A percentile compares a stretch with the other conserved stretches of the same genome.
Conservation (phyloP, 2,888 invertebrate genomes). For the Melanchra persicariae region DNA sequence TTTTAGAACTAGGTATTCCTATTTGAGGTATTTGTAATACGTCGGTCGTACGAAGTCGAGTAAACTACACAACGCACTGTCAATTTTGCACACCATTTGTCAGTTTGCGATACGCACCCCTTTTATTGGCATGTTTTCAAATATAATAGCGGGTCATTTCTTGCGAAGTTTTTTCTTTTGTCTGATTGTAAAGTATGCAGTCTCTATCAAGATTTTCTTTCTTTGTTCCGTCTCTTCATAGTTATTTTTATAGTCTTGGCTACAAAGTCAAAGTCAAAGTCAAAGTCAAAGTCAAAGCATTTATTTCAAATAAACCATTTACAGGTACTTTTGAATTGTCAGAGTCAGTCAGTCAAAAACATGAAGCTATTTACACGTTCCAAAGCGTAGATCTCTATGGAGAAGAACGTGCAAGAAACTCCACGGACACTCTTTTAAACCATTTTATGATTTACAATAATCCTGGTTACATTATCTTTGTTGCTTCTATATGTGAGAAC, state of each 20-base stretch:
- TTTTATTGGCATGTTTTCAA: constrained; percentile 51
- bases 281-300: too few species aligned
- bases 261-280: too few species aligned
- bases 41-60: background rate
- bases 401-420: too few species aligned
- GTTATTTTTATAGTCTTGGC: constrained; percentile 57
- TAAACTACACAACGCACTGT: constrained; percentile 14
- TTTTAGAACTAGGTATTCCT: background rate
- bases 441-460: too few species aligned
- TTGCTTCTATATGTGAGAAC: too few species aligned
- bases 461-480: too few species aligned
- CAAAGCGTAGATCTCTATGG: too few species aligned
- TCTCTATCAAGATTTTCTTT: constrained; percentile 17
- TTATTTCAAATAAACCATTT: too few species aligned
- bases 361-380: too few species aligned
- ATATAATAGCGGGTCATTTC: constrained; percentile 30
- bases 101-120: constrained; percentile 42
- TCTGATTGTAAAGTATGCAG: constrained; percentile 35
- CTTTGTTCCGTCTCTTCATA: constrained; percentile 30
- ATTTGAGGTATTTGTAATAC: background rate
- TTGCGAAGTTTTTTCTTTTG: constrained; percentile 13
- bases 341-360: too few species aligned
- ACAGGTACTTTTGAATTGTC: too few species aligned
- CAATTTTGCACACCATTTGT: background rate
- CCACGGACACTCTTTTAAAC: too few species aligned